Evolutionary conservation across 2,797 vertebrate species (phyloP).

Genomic region (Pitangus sulphuratus): DNA sequence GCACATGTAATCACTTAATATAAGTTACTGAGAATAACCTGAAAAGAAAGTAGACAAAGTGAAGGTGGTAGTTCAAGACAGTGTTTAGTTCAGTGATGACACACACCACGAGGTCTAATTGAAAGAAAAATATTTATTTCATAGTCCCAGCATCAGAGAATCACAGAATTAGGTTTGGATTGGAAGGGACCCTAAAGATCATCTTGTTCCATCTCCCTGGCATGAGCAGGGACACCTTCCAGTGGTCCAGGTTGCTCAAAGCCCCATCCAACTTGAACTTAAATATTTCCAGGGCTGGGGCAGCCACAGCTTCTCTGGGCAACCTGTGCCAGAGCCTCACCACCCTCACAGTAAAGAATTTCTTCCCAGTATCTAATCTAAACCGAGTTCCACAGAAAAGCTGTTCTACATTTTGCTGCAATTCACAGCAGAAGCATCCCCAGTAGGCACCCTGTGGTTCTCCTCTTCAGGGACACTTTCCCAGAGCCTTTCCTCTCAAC

Average conservation of each 20-base stretch:
- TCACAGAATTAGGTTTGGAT: not conserved
- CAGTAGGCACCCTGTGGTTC: not conserved
- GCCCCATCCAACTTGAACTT: accelerated
- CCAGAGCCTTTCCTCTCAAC: not conserved
- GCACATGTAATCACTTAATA: not conserved
- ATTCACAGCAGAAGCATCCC: not conserved
- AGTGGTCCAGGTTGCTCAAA: not conserved
- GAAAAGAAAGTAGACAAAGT: not conserved
- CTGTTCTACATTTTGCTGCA: not conserved
- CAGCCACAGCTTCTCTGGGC: not conserved
- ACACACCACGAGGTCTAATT: not conserved
- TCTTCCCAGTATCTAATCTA: not conserved
- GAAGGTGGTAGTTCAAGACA: not conserved
- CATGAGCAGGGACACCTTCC: not conserved
- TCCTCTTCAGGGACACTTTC: not conserved
- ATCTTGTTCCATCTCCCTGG: accelerated
- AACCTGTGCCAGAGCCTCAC: not conserved
- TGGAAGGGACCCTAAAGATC: not conserved
- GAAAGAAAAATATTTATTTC: not conserved
- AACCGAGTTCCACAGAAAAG: not conserved
- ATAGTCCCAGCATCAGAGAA: not conserved
- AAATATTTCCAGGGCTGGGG: not conserved
- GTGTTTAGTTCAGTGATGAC: not conserved
- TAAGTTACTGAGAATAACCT: not conserved
- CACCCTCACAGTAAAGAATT: not conserved